Evolutionary conservation across 2,888 invertebrate species (phyloP).

Genomic region (Andrena minutula): DNA sequence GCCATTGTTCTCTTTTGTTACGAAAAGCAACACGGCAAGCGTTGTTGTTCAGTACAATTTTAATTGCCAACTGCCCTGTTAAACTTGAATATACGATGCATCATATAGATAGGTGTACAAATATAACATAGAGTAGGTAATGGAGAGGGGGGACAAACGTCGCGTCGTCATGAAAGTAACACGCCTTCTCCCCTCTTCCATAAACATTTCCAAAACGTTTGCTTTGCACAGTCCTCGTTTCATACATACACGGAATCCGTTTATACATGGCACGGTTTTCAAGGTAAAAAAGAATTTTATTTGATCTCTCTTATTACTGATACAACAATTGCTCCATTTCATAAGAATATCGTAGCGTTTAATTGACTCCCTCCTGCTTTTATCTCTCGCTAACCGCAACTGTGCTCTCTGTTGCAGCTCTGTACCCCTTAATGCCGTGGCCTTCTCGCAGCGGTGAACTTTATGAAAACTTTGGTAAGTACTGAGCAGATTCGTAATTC

Average conservation of each 20-base stretch:
- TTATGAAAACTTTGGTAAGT: conserved; percentile 73
- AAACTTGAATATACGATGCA: not conserved
- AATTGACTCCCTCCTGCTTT: not conserved
- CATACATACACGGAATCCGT: no score
- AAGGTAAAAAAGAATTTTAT: no score
- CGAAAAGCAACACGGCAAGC: no score
- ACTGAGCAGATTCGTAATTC: conserved; percentile 58
- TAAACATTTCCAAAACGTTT: no score
- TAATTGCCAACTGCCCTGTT: not conserved
- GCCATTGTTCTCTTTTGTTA: conserved; percentile 21
- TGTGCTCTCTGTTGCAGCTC: conserved; percentile 65
- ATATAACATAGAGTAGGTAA: no score
- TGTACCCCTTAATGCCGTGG: conserved; percentile 63
- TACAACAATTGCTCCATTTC: not conserved
- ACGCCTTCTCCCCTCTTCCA: no score
- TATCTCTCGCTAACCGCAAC: not conserved
- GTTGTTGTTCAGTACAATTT: not conserved
- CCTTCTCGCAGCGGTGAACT: conserved; percentile 55
- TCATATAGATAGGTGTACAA: not conserved
- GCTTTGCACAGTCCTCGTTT: no score
- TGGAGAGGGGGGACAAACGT: no score
- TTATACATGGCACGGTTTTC: no score
- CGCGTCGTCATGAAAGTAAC: no score
- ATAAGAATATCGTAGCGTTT: not conserved
- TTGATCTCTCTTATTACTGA: no score